These are phyloP conservation scores for Proales similis DNA, from an alignment of 1,140 invertebrate species.

Conservation along the genomic window DNA sequence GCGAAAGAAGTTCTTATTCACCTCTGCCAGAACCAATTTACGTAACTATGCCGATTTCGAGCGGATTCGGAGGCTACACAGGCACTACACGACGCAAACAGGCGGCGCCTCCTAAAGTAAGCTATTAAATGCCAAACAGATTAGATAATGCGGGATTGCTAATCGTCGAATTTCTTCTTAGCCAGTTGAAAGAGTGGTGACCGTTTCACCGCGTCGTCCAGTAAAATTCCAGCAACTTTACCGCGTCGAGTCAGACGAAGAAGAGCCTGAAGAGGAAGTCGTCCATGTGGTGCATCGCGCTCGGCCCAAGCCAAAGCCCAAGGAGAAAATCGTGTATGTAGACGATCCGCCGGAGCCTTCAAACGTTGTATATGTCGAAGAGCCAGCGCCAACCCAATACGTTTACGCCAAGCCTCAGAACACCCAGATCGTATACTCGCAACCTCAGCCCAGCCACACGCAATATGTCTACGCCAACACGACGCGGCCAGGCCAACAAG, in stretches of 20 bases:
- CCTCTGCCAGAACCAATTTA: not conserved
- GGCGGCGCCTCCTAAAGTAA: conserved; percentile 28
- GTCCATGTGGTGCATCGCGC: conserved; percentile 28
- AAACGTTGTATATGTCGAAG: conserved; percentile 21
- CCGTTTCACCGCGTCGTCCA: conserved; percentile 3
- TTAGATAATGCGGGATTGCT: no score
- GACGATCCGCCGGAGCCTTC: not conserved
- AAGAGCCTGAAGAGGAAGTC: conserved; percentile 3
- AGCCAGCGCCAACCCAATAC: not conserved
- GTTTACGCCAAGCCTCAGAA: not conserved
- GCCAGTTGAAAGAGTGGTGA: not conserved
- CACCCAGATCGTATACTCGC: conserved; percentile 17
- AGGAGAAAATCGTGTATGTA: conserved; percentile 34
- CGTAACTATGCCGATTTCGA: conserved; percentile 29
- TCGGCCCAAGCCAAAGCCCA: conserved; percentile 24
- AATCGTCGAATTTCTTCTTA: no score
- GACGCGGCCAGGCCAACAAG: not conserved
- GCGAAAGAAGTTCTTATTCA: not conserved
- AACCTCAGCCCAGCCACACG: not conserved
- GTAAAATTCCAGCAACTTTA: conserved; percentile 29
- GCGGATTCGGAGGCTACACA: conserved; percentile 29
- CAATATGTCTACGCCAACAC: conserved; percentile 18
- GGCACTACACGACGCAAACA: conserved; percentile 32
- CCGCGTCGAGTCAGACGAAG: conserved; percentile 22
- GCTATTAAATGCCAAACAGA: no score